Evolutionary conservation across 2,888 invertebrate species (phyloP).

Genomic region (Abscondita cerata): DNA sequence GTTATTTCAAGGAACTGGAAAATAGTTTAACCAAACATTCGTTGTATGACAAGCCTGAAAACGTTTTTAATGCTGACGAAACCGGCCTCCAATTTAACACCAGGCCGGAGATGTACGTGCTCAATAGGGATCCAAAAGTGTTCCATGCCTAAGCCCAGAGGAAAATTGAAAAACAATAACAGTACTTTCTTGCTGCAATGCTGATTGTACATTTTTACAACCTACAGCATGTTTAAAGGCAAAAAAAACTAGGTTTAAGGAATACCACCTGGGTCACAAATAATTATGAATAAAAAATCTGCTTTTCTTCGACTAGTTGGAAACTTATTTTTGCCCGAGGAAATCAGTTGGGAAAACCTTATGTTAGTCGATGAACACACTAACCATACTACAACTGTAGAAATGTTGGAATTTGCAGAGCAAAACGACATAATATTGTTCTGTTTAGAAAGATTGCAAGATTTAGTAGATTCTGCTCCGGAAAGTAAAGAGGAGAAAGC

Average conservation of each 20-base stretch:
- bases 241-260: too few species aligned
- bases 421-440: conserved; percentile 4
- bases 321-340: too few species aligned
- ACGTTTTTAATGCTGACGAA: too few species aligned
- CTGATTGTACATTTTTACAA: too few species aligned
- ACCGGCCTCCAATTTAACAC: neutral
- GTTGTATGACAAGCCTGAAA: neutral
- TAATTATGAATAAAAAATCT: too few species aligned
- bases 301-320: too few species aligned
- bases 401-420: conserved; percentile 3
- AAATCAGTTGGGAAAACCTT: too few species aligned
- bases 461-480: too few species aligned
- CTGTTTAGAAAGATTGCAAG: too few species aligned
- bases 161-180: neutral
- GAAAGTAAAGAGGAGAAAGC: too few species aligned
- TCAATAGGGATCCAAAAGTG: neutral
- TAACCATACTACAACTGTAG: neutral
- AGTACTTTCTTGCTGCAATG: neutral
- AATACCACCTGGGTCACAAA: neutral
- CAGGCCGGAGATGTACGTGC: neutral
- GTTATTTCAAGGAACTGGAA: neutral
- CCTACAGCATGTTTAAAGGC: too few species aligned
- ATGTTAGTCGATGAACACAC: neutral
- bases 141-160: neutral
- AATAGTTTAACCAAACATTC: neutral